Base-by-base conservation (phyloP, 2,888 invertebrate genomes). In the Mesoligia furuncula region DNA sequence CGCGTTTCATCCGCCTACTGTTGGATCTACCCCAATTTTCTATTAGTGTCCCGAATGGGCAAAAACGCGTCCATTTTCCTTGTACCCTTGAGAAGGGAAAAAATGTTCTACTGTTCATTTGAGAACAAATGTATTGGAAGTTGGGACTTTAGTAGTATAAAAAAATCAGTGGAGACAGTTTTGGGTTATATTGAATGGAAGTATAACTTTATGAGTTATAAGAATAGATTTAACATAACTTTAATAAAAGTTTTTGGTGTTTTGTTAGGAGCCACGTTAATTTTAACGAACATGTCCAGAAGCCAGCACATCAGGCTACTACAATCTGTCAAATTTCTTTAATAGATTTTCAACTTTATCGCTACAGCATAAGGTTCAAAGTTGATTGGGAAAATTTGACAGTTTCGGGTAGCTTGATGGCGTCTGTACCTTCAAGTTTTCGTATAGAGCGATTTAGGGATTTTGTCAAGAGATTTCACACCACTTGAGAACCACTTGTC, bases 51-150 rank as follows among this genome's bases (percentile, higher is more conserved):
- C 75, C 57, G 74, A 74, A 85, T 85, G 64, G 68, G 61, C 42
- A 84, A 88, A 87, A 88, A 81, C 73, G 80, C 77, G 84, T 65
- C 86, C 87, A 88, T 89, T 87, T 86, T 76, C 86, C 80, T 65
- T 69, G 48, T 77, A 72, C 73, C 75, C 73, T 59, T 24, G 45
- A 67, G 42, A 73, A 45, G 27, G 70, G 72, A 48, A 75, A 79
- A 84, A 86, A 79, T 75, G 76, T 65, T 59, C 73, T 20, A 75
- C 64, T 78, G 73, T 75, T 77, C 81, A 80, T 84, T 84, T 75
- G 73, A 71, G 76, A 72, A 83, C 75, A 67, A 81, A 87, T 82
- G 73, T 85, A 73, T 86, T 83, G 64, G 73, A 83, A 83, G 42
- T 75, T 73, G 69, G 48, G 62, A 51, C 24, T 68, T 71, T 3